These are phyloP conservation scores for Micoletzkya japonica DNA, from an alignment of 2,888 invertebrate genomes.

Conservation along the genomic window DNA sequence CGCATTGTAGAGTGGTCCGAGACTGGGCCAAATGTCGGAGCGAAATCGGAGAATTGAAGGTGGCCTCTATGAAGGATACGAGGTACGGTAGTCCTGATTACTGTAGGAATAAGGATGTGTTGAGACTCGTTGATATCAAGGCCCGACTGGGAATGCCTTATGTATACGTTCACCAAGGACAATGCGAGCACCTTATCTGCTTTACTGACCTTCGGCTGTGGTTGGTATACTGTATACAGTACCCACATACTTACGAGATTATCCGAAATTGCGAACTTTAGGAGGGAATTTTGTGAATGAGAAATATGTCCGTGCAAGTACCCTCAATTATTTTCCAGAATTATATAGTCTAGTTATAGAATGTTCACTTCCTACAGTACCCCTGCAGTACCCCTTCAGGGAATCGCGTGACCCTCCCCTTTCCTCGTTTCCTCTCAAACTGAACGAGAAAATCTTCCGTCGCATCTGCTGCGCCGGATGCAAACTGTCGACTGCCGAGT, in stretches of 20 bases:
- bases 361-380: no score
- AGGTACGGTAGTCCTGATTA: no score
- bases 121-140: slow-evolving; percentile 68
- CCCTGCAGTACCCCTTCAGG: no score
- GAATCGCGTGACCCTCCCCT: slow-evolving; percentile 24
- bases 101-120: background rate
- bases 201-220: slow-evolving; percentile 75
- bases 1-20: slow-evolving; percentile 67
- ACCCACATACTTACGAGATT: background rate
- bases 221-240: slow-evolving; percentile 22
- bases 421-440: slow-evolving; percentile 33
- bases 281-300: no score
- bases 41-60: slow-evolving; percentile 68
- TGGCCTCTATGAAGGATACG: slow-evolving; percentile 56
- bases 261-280: no score
- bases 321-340: no score
- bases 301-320: no score
- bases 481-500: slow-evolving; percentile 37
- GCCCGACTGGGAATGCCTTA: slow-evolving; percentile 75
- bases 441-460: slow-evolving; percentile 39
- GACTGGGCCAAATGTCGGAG: slow-evolving; percentile 68
- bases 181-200: slow-evolving; percentile 85
- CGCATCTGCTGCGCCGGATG: slow-evolving; percentile 38
- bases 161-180: slow-evolving; percentile 86
- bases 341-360: no score